These are phyloP conservation scores for Blastobasis lacticolella DNA, from an alignment of 2,888 invertebrate genomes.

Conservation along the genomic window DNA sequence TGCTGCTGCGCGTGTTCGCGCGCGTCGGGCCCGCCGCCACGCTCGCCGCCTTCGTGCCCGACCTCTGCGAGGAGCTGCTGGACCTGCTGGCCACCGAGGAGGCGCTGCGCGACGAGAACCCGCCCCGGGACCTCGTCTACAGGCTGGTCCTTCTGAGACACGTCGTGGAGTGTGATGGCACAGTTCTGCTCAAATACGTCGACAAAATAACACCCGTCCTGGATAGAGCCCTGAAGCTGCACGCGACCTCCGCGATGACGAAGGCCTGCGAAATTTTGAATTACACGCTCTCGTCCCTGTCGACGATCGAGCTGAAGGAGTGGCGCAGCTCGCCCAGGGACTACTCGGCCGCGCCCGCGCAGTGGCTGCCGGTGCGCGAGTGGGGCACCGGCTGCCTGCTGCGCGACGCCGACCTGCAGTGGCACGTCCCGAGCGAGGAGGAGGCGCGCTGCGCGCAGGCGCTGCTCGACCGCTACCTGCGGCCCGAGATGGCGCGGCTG, in stretches of 20 bases:
- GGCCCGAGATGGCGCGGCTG: conserved; percentile 76
- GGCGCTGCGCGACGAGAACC: conserved; percentile 82
- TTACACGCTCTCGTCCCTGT: conserved; percentile 74
- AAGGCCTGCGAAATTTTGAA: conserved; percentile 77
- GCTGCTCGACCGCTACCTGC: conserved; percentile 78
- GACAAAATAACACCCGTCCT: conserved; percentile 79
- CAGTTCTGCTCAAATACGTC: conserved; percentile 77
- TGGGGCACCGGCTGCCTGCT: conserved; percentile 86
- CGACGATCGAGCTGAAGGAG: conserved; percentile 76
- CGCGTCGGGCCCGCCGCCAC: conserved; percentile 80
- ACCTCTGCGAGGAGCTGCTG: conserved; percentile 78
- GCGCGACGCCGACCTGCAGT: conserved; percentile 78
- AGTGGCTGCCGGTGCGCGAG: conserved; percentile 82
- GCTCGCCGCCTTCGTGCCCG: conserved; percentile 81
- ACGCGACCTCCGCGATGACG: conserved; percentile 78
- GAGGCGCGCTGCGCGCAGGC: conserved; percentile 80
- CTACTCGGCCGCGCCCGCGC: conserved; percentile 77
- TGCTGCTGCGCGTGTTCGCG: conserved; percentile 79
- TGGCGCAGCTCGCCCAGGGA: conserved; percentile 75
- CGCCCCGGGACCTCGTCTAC: conserved; percentile 86
- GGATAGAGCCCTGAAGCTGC: conserved; percentile 79
- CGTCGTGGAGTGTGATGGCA: conserved; percentile 79
- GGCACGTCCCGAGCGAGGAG: conserved; percentile 83
- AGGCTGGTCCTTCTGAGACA: conserved; percentile 83
- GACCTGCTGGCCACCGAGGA: conserved; percentile 77